Evolutionary conservation across 2,797 vertebrate species (phyloP).

Genomic region (Dicrostonyx torquatus): DNA sequence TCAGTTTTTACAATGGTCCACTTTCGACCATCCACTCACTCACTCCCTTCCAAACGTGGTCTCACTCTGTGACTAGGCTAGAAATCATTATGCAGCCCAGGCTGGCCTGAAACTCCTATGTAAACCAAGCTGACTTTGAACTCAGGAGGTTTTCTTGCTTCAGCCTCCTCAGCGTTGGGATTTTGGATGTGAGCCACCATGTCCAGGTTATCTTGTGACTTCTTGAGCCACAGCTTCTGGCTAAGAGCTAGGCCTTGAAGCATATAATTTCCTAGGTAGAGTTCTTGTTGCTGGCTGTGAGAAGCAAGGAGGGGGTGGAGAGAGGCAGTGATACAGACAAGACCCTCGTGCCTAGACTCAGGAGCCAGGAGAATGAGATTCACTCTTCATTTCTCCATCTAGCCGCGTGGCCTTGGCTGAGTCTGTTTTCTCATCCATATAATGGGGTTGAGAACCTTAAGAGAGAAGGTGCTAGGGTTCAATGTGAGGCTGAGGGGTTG

Average conservation of each 20-base stretch:
- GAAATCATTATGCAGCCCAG: neutral
- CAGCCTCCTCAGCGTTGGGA: neutral
- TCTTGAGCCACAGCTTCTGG: neutral
- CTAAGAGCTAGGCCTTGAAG: neutral
- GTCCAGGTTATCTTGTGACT: neutral
- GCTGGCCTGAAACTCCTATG: neutral
- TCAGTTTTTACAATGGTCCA: neutral
- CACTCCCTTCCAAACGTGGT: neutral
- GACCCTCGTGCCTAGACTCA: neutral
- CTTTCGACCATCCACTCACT: neutral
- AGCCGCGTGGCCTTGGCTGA: neutral
- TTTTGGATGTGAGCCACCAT: neutral
- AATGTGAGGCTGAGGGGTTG: neutral
- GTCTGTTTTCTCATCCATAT: neutral
- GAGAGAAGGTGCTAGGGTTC: neutral
- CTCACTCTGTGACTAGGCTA: neutral
- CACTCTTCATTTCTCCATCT: rapidly evolving
- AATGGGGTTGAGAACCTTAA: neutral
- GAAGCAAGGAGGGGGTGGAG: neutral
- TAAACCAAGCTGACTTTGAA: neutral
- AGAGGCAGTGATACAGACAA: neutral
- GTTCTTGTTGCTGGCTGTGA: neutral
- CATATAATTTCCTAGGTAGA: neutral
- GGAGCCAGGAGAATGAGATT: neutral
- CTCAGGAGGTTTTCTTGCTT: neutral